Conservation (phyloP, 1,140 invertebrate genomes). For the Drosophila sp. region DNA sequence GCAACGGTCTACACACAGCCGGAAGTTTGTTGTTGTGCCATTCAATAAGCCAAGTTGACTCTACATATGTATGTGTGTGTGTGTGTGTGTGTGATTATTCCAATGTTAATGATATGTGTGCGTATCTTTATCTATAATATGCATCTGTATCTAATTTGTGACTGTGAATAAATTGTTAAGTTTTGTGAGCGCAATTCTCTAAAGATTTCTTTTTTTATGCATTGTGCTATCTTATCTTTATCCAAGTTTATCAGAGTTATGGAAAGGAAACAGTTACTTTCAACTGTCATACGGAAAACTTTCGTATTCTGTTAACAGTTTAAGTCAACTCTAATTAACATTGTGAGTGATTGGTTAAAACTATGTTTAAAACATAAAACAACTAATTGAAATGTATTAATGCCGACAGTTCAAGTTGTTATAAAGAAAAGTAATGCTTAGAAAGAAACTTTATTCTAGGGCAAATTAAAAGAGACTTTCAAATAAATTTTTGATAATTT, state of each 20-base stretch:
- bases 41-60: constrained; percentile 16
- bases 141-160: constrained; percentile 16
- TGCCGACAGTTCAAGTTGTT: no score
- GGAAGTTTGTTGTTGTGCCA: constrained; percentile 44
- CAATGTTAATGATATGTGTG: constrained; percentile 1
- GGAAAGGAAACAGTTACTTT: neutral
- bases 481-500: no score
- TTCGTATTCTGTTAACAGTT: neutral
- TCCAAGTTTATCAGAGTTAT: neutral
- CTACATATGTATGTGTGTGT: neutral
- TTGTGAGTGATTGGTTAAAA: constrained; percentile 21
- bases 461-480: no score
- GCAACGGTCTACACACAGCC: constrained; percentile 44
- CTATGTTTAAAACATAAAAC: constrained; percentile 1
- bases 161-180: constrained; percentile 51
- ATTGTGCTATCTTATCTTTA: neutral
- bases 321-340: neutral
- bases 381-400: neutral
- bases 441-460: no score
- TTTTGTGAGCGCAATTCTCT: constrained; percentile 35
- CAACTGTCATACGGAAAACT: neutral
- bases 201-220: neutral
- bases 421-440: no score
- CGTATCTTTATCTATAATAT: constrained; percentile 21
- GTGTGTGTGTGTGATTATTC: constrained; percentile 11